These are phyloP conservation scores for Dryococelus australis DNA, from an alignment of 2,888 invertebrate species.

Conservation along the genomic window DNA sequence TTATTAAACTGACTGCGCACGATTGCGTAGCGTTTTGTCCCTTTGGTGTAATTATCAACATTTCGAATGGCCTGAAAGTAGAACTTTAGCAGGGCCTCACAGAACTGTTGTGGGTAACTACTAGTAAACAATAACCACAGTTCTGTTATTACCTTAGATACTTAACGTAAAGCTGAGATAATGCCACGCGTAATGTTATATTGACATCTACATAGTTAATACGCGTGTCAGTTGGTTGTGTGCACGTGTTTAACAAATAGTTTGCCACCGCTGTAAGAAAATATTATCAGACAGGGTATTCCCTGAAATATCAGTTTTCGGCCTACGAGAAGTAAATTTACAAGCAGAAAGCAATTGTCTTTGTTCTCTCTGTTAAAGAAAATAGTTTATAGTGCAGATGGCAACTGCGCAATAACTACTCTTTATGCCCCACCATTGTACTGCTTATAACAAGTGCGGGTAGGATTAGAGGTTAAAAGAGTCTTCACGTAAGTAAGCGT, in stretches of 20 bases:
- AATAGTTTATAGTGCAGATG: neutral
- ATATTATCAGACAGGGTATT: neutral
- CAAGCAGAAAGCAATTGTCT: no score
- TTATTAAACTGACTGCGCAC: no score
- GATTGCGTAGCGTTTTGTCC: no score
- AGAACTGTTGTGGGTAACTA: no score
- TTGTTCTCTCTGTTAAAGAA: neutral
- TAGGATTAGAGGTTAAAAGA: no score
- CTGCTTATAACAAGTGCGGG: neutral
- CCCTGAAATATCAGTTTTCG: neutral
- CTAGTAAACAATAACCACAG: no score
- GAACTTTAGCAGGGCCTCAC: no score
- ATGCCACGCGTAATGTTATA: neutral
- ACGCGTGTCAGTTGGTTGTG: neutral
- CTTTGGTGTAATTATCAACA: no score
- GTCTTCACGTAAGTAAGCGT: no score
- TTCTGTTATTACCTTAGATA: neutral
- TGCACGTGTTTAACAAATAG: neutral
- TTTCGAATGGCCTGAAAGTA: no score
- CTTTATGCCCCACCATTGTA: constrained; percentile 24
- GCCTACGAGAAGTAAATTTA: no score
- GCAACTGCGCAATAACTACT: neutral
- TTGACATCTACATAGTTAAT: neutral
- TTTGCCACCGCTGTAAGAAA: neutral
- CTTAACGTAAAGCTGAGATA: neutral